These are phyloP conservation scores for Sycophila texana DNA, from an alignment of 2,888 invertebrate species.

Conservation along the genomic window DNA sequence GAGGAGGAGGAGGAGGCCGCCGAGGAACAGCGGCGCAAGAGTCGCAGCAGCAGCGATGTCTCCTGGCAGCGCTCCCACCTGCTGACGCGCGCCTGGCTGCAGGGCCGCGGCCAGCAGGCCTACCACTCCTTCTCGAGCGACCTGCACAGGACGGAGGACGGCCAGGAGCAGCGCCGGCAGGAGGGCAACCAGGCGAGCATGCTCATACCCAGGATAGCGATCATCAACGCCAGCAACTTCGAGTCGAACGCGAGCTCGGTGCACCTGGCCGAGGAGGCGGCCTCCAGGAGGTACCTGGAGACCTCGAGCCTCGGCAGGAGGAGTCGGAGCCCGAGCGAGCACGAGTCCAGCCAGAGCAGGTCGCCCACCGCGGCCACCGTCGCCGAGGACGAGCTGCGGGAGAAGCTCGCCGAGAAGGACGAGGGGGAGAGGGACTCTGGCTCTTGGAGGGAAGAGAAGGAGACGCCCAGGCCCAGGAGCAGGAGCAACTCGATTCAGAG, in stretches of 20 bases:
- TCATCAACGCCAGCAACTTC: conserved; percentile 73
- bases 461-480: conserved; percentile 59
- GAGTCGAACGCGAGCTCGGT: conserved; percentile 73
- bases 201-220: conserved; percentile 72
- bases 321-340: conserved; percentile 68
- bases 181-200: conserved; percentile 54
- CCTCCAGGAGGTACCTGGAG: conserved; percentile 52
- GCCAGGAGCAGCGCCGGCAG: conserved; percentile 52
- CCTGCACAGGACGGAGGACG: neutral
- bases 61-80: conserved; percentile 69
- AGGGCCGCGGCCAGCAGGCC: conserved; percentile 64
- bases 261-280: conserved; percentile 63
- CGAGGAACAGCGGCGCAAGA: conserved; percentile 61
- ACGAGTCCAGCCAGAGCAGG: conserved; percentile 66
- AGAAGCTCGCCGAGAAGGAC: conserved; percentile 56
- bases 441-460: neutral
- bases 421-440: neutral
- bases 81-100: conserved; percentile 67
- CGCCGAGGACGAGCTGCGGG: conserved; percentile 61
- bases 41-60: conserved; percentile 70
- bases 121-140: conserved; percentile 62
- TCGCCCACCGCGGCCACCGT: conserved; percentile 39
- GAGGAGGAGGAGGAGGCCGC: neutral
- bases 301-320: conserved; percentile 63
- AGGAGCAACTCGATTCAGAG: conserved; percentile 66